phyloP scores from a whole-genome alignment of 2,888 invertebrate genomes.

The Rambutsinella grinnellia region DNA sequence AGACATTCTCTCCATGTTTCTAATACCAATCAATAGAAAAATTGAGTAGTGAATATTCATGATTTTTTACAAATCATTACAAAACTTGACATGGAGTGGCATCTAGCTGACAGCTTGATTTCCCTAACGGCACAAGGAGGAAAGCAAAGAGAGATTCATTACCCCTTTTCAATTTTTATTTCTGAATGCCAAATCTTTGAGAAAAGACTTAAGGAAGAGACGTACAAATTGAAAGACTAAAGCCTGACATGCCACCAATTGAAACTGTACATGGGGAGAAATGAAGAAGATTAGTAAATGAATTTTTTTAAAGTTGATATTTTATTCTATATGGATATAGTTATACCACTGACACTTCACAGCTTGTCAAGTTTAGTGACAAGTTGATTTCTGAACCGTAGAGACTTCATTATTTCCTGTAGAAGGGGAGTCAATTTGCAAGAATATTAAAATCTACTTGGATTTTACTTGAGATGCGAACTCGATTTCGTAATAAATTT shows the following conservation, averaged over 20 bases:
- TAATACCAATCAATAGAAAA: not conserved
- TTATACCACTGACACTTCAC: too few species aligned
- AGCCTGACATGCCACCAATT: too few species aligned
- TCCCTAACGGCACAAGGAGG: slow-evolving; percentile 28
- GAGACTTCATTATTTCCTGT: slow-evolving; percentile 51
- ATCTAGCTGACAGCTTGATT: slow-evolving; percentile 46
- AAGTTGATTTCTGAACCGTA: slow-evolving; percentile 9
- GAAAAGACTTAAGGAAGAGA: not conserved
- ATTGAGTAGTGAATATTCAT: not conserved
- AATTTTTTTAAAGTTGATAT: too few species aligned
- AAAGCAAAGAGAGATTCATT: not conserved
- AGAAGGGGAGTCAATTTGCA: too few species aligned
- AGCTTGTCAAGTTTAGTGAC: too few species aligned
- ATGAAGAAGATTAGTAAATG: too few species aligned
- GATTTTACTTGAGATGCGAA: too few species aligned
- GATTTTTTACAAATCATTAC: slow-evolving; percentile 44
- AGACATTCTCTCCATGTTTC: not conserved
- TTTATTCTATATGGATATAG: too few species aligned
- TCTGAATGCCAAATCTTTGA: not conserved
- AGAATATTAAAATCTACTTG: too few species aligned
- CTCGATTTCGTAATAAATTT: too few species aligned
- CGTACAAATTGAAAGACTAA: too few species aligned
- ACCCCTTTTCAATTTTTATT: not conserved
- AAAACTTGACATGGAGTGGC: slow-evolving; percentile 38
- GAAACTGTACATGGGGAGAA: too few species aligned